Base-by-base conservation (phyloP, 1,140 invertebrate genomes). In the Pseudomyrmex cubaensis region DNA sequence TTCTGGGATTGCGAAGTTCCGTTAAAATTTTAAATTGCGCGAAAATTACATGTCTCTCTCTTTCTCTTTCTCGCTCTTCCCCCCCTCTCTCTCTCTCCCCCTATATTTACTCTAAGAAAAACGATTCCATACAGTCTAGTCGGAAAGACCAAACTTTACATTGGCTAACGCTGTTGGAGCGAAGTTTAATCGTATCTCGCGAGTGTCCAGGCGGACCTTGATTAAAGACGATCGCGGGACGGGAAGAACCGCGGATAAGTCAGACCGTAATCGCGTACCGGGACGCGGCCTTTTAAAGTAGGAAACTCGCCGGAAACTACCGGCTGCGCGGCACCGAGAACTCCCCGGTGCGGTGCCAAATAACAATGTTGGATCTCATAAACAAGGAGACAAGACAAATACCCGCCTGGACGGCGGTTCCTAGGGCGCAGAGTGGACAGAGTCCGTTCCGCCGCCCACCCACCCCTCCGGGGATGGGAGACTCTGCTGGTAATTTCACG, bases 351-450 rank as follows among this genome's bases (percentile, higher is more conserved):
- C 91, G 93, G 93, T 94, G 94, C 93, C 93, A 94, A 94, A 94
- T 94, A 94, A 94, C 94, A 94, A 94, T 94, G 94, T 94, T 93
- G 93, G 94, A 94, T 94, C 94, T 94, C 94, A 94, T 94, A 94
- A 94, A 94, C 94, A 94, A 94, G 93, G 93, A 94, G 93, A 94
- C 94, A 94, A 94, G 94, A 94, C 93, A 94, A 94, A 94, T 94
- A 94, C 93, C 92, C 93, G 91, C 92, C 89, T 91, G 91, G 89
- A 86, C 89, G 91, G 91, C 90, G 87, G 88, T 88, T 85, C 89
- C 90, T 75, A 87, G 86, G 89, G 88, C 89, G 91, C 92, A 87
- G 90, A 94, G 94, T 94, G 93, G 93, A 94, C 94, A 94, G 93
- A 94, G 93, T 94, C 93, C 93, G 93, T 93, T 94, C 93, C 92